These are phyloP conservation scores for Petromus typicus DNA, from an alignment of 2,113 vertebrate species.

Conservation along the genomic window DNA sequence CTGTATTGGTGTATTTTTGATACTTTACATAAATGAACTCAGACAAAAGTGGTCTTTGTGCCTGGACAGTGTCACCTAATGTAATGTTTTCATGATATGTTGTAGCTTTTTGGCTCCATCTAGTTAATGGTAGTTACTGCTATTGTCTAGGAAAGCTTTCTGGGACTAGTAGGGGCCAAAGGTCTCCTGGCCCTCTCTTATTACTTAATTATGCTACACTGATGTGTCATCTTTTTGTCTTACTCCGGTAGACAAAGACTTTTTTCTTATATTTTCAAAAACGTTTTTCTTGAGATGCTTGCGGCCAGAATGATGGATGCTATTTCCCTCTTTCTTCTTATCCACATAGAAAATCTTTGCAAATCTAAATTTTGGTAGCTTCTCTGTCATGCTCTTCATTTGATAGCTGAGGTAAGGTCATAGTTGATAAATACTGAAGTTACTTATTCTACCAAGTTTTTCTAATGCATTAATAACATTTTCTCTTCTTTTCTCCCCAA, in stretches of 20 bases:
- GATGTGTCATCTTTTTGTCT: background rate
- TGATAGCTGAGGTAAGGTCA: background rate
- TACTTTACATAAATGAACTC: background rate
- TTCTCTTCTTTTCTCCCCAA: background rate
- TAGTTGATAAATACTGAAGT: background rate
- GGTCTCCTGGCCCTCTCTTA: background rate
- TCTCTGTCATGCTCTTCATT: background rate
- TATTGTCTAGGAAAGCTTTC: background rate
- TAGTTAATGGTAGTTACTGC: background rate
- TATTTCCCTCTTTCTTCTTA: background rate
- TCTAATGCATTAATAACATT: background rate
- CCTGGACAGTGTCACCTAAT: background rate
- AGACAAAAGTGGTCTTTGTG: background rate
- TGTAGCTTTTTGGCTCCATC: background rate
- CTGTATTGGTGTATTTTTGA: background rate
- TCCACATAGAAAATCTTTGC: background rate
- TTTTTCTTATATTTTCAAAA: background rate
- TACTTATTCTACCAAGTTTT: background rate
- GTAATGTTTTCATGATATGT: background rate
- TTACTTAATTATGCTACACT: background rate
- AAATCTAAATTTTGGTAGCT: background rate
- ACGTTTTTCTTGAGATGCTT: background rate
- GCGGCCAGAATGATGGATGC: background rate
- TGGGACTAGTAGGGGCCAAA: background rate
- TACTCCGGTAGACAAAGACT: background rate